Conservation (phyloP, 2,797 vertebrate species). For the Lophotriccus pileatus region DNA sequence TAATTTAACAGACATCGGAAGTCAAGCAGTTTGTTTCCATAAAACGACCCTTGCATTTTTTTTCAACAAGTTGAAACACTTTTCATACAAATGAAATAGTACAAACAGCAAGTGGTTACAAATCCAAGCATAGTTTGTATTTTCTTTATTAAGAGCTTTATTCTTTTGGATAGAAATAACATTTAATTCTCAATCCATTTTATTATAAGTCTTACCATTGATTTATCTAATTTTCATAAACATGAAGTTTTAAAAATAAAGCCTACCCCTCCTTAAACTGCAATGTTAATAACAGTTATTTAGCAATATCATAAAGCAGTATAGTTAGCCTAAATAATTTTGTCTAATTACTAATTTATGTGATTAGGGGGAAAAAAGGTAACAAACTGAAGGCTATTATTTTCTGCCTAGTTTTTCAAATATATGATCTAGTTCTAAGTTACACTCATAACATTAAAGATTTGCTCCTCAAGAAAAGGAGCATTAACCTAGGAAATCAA, state of each 20-base stretch:
- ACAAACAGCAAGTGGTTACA: constrained; percentile 46
- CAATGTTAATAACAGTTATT: not conserved
- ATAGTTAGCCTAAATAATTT: not conserved
- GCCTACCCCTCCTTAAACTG: not conserved
- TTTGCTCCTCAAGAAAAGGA: constrained; percentile 17
- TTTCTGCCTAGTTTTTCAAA: not conserved
- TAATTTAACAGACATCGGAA: not conserved
- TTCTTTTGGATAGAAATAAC: constrained; percentile 48
- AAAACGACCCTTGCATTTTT: not conserved
- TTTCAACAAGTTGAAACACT: not conserved
- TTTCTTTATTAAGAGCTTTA: constrained; percentile 55
- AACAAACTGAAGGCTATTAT: not conserved
- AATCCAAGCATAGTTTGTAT: constrained; percentile 23
- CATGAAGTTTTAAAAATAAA: not conserved
- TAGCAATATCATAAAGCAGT: not conserved
- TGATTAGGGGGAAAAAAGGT: not conserved
- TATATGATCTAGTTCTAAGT: not conserved
- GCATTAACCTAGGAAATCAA: not conserved
- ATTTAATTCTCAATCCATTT: constrained; percentile 28
- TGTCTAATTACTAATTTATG: not conserved
- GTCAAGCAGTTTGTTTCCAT: not conserved
- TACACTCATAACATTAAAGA: not conserved
- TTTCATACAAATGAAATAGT: constrained; percentile 5
- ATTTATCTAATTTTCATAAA: not conserved
- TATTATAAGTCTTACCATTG: constrained; percentile 18